These are phyloP conservation scores for Meghimatium bilineatum DNA, from an alignment of 2,888 invertebrate genomes.

Conservation along the genomic window DNA sequence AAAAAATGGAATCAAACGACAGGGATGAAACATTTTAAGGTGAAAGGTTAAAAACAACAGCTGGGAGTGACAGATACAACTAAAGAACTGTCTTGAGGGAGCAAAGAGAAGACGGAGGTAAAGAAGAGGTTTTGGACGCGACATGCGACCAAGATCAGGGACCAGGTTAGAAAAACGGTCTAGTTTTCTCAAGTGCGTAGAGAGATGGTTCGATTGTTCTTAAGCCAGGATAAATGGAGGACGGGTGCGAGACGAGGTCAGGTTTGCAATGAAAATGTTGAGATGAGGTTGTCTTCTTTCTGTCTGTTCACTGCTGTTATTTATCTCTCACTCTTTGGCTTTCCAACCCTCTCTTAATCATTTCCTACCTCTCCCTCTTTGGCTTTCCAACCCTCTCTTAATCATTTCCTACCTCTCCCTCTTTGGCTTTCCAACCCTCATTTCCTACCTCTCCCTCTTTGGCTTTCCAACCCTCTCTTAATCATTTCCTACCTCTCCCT, in stretches of 20 bases:
- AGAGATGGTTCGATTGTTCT: slow-evolving; percentile 20
- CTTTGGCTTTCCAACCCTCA: not conserved
- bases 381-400: not conserved
- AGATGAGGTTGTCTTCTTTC: not conserved
- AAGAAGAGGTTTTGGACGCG: slow-evolving; percentile 23
- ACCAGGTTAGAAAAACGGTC: not conserved
- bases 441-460: not conserved
- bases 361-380: not conserved
- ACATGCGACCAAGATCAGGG: slow-evolving; percentile 12
- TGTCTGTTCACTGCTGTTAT: not conserved
- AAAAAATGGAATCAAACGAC: not conserved
- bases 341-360: not conserved
- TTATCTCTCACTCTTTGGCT: not conserved
- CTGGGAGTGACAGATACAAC: slow-evolving; percentile 19
- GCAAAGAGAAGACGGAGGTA: not conserved
- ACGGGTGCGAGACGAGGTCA: no score
- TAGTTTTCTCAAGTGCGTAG: not conserved
- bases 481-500: not conserved
- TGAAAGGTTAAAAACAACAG: slow-evolving; percentile 40
- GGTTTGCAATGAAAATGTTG: not conserved
- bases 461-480: not conserved
- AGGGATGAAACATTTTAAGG: slow-evolving; percentile 33
- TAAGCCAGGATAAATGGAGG: slow-evolving; percentile 7
- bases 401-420: not conserved
- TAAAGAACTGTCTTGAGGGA: slow-evolving; percentile 1